Conservation (phyloP, 2,888 invertebrate genomes). For the Calameuta idolon region DNA sequence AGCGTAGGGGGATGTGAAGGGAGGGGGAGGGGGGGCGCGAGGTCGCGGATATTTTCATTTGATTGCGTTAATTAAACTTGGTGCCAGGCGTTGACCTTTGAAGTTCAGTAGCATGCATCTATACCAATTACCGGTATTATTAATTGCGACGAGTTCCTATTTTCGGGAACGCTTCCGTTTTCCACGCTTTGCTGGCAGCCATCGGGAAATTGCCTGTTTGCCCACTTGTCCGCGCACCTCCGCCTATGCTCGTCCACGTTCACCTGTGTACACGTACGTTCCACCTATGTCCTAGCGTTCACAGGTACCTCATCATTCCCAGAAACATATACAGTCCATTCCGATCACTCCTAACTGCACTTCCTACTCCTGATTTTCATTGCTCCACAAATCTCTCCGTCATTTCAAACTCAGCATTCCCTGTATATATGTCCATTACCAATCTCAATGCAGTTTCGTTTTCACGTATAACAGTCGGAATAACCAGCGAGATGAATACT, state of each 20-base stretch:
- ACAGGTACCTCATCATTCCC: neutral
- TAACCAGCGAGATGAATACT: neutral
- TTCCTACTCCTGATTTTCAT: neutral
- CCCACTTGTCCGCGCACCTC: neutral
- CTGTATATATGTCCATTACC: neutral
- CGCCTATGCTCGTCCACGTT: neutral
- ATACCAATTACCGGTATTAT: conserved; percentile 52
- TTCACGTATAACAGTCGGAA: neutral
- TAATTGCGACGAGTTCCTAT: conserved; percentile 31
- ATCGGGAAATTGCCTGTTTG: neutral
- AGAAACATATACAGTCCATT: neutral
- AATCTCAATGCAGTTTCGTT: neutral
- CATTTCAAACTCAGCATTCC: neutral
- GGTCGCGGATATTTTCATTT: conserved; percentile 60
- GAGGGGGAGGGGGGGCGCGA: conserved; percentile 18
- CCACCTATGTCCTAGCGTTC: neutral
- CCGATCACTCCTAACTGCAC: neutral
- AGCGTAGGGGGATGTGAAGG: neutral
- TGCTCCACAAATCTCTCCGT: neutral
- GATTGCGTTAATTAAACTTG: conserved; percentile 59
- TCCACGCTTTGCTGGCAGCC: neutral
- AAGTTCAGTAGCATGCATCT: conserved; percentile 49
- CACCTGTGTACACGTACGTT: neutral
- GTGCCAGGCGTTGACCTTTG: conserved; percentile 55
- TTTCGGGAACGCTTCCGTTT: conserved; percentile 3